Base-by-base conservation (phyloP, 2,113 vertebrate genomes). In the Gasterosteus aculeatus region DNA sequence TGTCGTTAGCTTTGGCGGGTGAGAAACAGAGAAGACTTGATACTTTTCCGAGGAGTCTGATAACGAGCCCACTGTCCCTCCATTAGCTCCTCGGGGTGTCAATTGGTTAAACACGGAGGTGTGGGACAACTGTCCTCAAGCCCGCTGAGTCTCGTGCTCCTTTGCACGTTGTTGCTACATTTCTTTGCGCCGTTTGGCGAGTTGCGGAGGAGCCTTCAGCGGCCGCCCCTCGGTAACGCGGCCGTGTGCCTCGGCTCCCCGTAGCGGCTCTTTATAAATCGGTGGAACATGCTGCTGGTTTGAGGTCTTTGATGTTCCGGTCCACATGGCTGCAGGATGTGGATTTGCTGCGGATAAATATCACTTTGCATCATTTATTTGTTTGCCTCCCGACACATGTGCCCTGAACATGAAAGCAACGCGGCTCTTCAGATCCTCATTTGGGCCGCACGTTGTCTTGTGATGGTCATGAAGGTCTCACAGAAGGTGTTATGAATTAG, bases 301-400 rank as follows among this genome's bases (percentile, higher is more conserved):
- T 6, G 35, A 8, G 60, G 22, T 69, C 88, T 93, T 91, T 93
- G 92, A 91, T 82, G 85, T 86, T 14, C 57, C 1, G 2, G 49
- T 77, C 86, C 92, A 94, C 88, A 91, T 93, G 92, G 85, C 78
- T 77, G 75, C 85, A 88, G 88, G 88, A 91, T 93, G 91, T 91
- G 88, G 87, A 91, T 91, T 88, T 85, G 78, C 78, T 84, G 58
- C 7, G 76, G 77, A 77, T 88, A 83, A 91, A 91, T 80, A 77
- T 87, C 69, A 84, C 83, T 81, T 71, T 75, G 75, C 71, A 53
- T 56, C 44, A 41, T 42, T 85, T 71, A 69, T 59, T 66, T 61
- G 79, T 71, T 70, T 56, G 66, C 67, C 11, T 26, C 35, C 83
- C 54, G 65, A 77, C 81, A 90, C 92, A 92, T 91, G 85, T 90